Conservation (phyloP, 2,888 invertebrate species). For the Polia nebulosa region DNA sequence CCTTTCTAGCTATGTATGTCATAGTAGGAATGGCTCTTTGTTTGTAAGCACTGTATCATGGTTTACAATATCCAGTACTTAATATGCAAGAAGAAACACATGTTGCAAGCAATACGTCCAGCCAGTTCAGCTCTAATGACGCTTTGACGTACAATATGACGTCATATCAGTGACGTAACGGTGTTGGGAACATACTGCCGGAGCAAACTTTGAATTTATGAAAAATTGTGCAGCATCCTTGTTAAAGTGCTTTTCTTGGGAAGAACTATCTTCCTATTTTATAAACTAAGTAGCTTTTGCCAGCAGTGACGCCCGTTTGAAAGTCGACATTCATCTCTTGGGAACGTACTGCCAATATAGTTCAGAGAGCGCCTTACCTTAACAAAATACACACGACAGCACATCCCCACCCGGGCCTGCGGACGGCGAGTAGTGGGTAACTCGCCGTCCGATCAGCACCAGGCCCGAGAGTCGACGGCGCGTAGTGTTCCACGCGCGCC, state of each 20-base stretch:
- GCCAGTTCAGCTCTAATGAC: slow-evolving; percentile 21
- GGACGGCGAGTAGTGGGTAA: too few species aligned
- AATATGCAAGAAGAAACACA: slow-evolving; percentile 22
- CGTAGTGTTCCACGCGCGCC: too few species aligned
- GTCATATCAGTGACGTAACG: slow-evolving; percentile 25
- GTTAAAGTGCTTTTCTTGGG: not conserved
- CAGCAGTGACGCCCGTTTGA: not conserved
- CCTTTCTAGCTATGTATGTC: too few species aligned
- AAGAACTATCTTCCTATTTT: not conserved
- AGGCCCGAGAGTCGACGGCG: too few species aligned
- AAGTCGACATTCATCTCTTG: not conserved
- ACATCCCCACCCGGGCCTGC: too few species aligned
- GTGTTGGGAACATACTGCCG: not conserved
- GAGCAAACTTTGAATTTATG: slow-evolving; percentile 24
- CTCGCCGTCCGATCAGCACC: too few species aligned
- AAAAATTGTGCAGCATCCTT: not conserved
- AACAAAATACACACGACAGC: too few species aligned
- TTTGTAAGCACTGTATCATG: not conserved
- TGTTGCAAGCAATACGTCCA: slow-evolving; percentile 30
- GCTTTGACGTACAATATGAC: slow-evolving; percentile 31
- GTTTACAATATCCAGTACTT: not conserved
- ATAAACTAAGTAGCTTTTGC: not conserved
- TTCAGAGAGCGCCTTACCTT: too few species aligned
- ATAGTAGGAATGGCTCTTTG: not conserved
- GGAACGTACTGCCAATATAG: not conserved